phyloP scores from a whole-genome alignment of 2,797 vertebrate genomes.

The Phataginus tetradactyla region DNA sequence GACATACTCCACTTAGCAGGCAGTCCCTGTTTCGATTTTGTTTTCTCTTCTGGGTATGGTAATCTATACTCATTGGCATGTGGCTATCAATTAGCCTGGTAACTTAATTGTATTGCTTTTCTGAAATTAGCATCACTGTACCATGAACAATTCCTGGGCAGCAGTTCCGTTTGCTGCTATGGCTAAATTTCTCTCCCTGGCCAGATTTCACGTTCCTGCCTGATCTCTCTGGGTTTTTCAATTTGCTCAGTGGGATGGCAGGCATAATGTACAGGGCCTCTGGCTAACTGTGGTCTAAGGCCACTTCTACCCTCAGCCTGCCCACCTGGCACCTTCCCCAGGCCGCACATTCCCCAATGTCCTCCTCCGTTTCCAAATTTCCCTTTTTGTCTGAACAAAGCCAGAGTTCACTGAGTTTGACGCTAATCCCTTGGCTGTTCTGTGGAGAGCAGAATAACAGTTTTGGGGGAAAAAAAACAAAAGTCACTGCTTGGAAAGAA shows the following conservation, averaged over 20 bases:
- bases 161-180: background rate
- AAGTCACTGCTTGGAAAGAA: background rate
- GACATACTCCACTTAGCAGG: background rate
- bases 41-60: background rate
- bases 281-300: background rate
- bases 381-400: slow-evolving; percentile 35
- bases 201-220: background rate
- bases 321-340: background rate
- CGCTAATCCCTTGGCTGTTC: background rate
- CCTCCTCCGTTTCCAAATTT: background rate
- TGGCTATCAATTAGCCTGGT: slow-evolving; percentile 9
- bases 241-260: slow-evolving; percentile 48
- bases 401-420: slow-evolving; percentile 24
- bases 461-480: background rate
- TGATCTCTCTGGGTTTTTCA: slow-evolving; percentile 2
- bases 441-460: slow-evolving; percentile 25
- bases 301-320: background rate
- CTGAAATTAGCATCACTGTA: slow-evolving; percentile 49
- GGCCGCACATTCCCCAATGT: background rate
- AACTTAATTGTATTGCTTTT: slow-evolving; percentile 42
- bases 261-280: background rate
- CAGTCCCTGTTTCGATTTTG: background rate
- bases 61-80: background rate
- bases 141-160: slow-evolving; percentile 44
- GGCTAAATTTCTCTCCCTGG: slow-evolving; percentile 42